Evolutionary conservation across 1,140 invertebrate species (phyloP), one percentile per base, ranked within the genome.

Genomic region (Heliconius eleuchia): DNA sequence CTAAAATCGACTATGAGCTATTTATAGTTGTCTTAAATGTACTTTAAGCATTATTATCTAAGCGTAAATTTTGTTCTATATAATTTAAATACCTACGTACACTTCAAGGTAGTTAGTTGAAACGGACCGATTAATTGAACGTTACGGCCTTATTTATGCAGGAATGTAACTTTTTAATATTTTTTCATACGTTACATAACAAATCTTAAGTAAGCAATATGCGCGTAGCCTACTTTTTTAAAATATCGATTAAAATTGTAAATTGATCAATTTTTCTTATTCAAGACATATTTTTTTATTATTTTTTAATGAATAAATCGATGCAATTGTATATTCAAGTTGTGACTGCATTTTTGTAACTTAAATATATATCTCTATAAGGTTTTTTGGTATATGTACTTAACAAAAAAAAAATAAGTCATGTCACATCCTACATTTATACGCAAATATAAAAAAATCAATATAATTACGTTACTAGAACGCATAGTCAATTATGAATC

Each of bases 21-120:
- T 27, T 23, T 23, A 11, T 60, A 66, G 27, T n/a, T 30, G 9
- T 30, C 30, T 52, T 30, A 30, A 27, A 13, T 16, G 16, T 13
- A 66, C 3, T 27, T 27, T 66, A 27, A 9, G 13, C 30, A 66
- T 66, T 39, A n/a, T 18, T 55, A 16, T 4, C 52, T 18, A 57
- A 74, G 73, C 73, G 73, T 74, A 74, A 57, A 74, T 42, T 57
- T 74, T 60, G 73, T 74, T 52, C 73, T 39, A 74, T 57, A 57
- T 74, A 57, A n/a, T 50, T 60, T 11, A 74, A 57, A 8, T 57
- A 74, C n/a, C n/a, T 74, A 57, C 37, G 34, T 74, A 74, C 2
- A 52, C 7, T 74, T 57, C 73, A 74, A 74, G 73, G 73, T 57
- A 23, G 34, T 55, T 57, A 57, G 73, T 27, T 66, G 13, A 34